Base-by-base conservation (phyloP, 2,113 vertebrate genomes). In the Notothenia coriiceps region DNA sequence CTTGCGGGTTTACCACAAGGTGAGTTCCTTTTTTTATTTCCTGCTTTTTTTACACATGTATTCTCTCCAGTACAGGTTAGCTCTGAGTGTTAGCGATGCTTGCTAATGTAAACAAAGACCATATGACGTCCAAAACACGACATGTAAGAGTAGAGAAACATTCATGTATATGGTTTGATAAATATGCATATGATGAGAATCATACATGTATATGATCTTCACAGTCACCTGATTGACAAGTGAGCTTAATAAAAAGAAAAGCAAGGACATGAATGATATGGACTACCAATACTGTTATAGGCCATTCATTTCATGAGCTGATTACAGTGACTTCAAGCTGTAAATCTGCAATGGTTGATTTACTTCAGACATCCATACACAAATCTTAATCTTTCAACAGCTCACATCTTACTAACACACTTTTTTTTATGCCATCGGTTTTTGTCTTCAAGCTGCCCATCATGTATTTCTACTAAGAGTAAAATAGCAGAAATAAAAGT, bases 401-500 rank as follows among this genome's bases (percentile, higher is more conserved):
- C 22, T 52, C 51, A n/a, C 52, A 70, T 15, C 22, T 54, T 8
- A 18, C 12, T 11, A 2, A n/a, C 5, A 57, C 40, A 29, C 14
- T 20, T 63, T 40, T 29, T 20, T 47, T 69, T 51, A 6, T 0
- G 6, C 55, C 59, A 56, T 74, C 46, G 70, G 52, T 55, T 18
- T 44, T 2, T 11, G 15, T 66, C 55, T 50, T 22, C 13, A 20
- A 71, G 56, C 69, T 72, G 18, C 15, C 35, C 4, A 1, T 10
- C 49, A 72, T 51, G 64, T 15, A n/a, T 20, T 17, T 67, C 12
- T 22, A 18, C 10, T 49, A 51, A 10, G 51, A 73, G 52, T 63
- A 61, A 78, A 81, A 83, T 12, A 61, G 64, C 64, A 35, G 20
- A 65, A 77, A 79, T 0, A 40, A 50, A 49, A 79, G 64, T 22